Percentiles rank a stretch among this genome's conserved stretches.
phyloP scores from a whole-genome alignment of 2,888 invertebrate genomes.

The Agriopis aurantiaria region DNA sequence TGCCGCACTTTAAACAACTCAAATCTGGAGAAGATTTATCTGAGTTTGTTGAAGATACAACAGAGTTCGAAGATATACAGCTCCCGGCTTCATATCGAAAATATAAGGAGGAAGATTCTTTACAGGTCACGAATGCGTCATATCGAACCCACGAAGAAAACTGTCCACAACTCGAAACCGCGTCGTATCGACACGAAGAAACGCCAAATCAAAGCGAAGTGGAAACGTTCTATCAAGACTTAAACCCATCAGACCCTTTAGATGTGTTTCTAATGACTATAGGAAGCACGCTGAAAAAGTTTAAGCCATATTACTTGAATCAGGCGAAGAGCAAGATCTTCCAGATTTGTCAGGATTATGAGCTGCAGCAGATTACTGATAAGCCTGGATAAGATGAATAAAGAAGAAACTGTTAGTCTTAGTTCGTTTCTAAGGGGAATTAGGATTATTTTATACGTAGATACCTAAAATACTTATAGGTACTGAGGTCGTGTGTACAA shows the following conservation, averaged over 20 bases:
- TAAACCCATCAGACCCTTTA: conserved; percentile 38
- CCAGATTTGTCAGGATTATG: conserved; percentile 78
- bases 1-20: conserved; percentile 62
- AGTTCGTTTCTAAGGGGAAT: background rate
- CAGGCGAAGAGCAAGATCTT: conserved; percentile 81
- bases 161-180: background rate
- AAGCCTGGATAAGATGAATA: conserved; percentile 7
- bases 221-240: conserved; percentile 28
- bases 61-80: conserved; percentile 29
- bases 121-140: conserved; percentile 28
- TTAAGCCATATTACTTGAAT: conserved; percentile 74
- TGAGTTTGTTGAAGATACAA: conserved; percentile 31
- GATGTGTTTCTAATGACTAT: conserved; percentile 72
- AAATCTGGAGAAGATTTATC: conserved; percentile 27
- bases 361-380: conserved; percentile 66
- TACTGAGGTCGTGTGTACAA: too few species aligned
- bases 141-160: conserved; percentile 13
- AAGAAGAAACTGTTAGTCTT: background rate
- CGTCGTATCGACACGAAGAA: conserved; percentile 29
- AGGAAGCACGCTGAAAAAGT: conserved; percentile 71
- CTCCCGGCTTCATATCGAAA: background rate
- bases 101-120: conserved; percentile 4
- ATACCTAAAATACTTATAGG: too few species aligned
- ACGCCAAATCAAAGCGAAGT: conserved; percentile 23
- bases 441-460: too few species aligned